Evolutionary conservation across 2,113 vertebrate genomes (phyloP).

Genomic region (Triplophysa siluroides): DNA sequence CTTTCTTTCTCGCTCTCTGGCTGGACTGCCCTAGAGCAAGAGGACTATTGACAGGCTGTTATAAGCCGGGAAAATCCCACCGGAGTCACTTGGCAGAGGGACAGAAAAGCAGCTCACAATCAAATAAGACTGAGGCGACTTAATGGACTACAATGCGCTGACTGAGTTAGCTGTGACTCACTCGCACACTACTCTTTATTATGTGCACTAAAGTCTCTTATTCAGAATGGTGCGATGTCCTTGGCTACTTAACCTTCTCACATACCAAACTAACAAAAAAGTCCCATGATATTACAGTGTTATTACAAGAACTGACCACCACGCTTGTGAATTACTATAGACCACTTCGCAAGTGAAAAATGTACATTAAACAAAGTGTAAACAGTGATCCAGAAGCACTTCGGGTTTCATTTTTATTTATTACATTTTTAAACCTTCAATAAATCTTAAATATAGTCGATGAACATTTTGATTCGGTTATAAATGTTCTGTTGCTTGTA

Average conservation of each 20-base stretch:
- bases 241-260: background rate
- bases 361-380: too few species aligned
- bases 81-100: slow-evolving; percentile 12
- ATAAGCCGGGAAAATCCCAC: slow-evolving; percentile 43
- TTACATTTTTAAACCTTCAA: too few species aligned
- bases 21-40: slow-evolving; percentile 5
- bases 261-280: background rate
- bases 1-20: slow-evolving; percentile 11
- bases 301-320: background rate
- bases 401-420: too few species aligned
- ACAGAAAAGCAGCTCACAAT: slow-evolving; percentile 43
- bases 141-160: slow-evolving; percentile 38
- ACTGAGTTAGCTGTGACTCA: slow-evolving; percentile 18
- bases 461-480: too few species aligned
- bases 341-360: too few species aligned
- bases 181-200: slow-evolving; percentile 18
- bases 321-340: too few species aligned
- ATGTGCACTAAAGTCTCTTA: slow-evolving; percentile 35
- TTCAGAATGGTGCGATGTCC: slow-evolving; percentile 26
- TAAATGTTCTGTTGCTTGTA: too few species aligned
- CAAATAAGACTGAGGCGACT: slow-evolving; percentile 43
- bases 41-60: slow-evolving; percentile 28
- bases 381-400: too few species aligned
- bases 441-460: too few species aligned
- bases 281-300: background rate